Conservation (phyloP, 2,797 vertebrate genomes). For the Leuciscus waleckii region DNA sequence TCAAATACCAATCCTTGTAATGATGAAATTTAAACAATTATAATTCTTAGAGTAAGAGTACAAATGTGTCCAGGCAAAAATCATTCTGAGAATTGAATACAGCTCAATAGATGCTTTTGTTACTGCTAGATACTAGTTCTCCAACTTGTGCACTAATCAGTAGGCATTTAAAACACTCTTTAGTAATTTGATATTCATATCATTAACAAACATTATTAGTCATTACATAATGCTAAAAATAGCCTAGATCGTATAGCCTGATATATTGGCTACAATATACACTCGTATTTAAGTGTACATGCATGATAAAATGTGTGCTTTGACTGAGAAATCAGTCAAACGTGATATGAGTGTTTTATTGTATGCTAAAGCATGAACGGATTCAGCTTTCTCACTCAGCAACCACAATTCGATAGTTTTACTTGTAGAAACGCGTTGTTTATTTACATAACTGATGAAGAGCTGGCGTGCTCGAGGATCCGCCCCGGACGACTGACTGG, state of each 20-base stretch:
- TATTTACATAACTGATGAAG: slow-evolving; percentile 17
- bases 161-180: no score
- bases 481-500: slow-evolving; percentile 61
- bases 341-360: background rate
- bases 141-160: background rate
- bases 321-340: background rate
- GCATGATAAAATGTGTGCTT: no score
- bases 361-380: background rate
- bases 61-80: background rate
- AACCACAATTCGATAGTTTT: background rate
- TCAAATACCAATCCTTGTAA: background rate
- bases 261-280: no score
- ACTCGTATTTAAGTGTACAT: no score
- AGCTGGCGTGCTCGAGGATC: slow-evolving; percentile 5
- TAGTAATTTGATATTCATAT: no score
- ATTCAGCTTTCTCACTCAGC: background rate
- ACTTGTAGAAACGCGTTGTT: slow-evolving; percentile 22
- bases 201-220: no score
- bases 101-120: background rate
- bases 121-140: background rate
- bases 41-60: background rate
- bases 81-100: background rate
- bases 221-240: no score
- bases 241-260: no score
- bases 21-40: no score